phyloP scores from a whole-genome alignment of 2,113 vertebrate genomes.

The Mirounga angustirostris region DNA sequence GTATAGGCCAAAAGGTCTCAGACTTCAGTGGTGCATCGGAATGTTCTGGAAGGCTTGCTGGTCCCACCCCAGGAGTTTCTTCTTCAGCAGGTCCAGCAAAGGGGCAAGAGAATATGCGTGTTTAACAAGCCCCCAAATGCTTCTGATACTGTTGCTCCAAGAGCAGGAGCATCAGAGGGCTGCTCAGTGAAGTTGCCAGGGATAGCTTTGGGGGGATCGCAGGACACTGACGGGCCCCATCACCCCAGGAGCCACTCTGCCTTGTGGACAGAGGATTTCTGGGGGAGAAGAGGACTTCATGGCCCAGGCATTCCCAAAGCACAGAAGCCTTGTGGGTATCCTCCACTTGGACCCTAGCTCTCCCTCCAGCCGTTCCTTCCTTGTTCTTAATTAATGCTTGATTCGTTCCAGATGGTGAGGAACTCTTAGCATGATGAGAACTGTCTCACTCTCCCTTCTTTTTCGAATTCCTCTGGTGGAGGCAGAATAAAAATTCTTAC shows the following conservation, averaged over 20 bases:
- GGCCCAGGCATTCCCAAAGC: background rate
- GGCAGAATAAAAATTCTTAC: slow-evolving; percentile 11
- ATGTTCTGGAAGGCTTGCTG: too few relatives aligned
- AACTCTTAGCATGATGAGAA: background rate
- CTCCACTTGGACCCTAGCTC: too few relatives aligned
- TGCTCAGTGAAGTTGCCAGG: background rate
- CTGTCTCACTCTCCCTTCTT: background rate
- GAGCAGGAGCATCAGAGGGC: too few relatives aligned
- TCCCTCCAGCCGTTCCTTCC: background rate
- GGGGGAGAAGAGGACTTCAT: background rate
- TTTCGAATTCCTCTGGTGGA: background rate
- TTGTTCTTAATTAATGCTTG: slow-evolving; percentile 26
- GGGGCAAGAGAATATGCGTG: too few relatives aligned
- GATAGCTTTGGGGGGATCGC: background rate
- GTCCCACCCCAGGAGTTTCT: background rate
- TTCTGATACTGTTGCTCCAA: background rate
- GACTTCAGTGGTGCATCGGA: background rate
- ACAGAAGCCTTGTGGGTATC: rapidly evolving
- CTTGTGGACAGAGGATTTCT: background rate
- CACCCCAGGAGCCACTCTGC: background rate
- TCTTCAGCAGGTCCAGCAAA: background rate
- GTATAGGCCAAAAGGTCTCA: background rate
- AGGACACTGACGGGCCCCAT: too few relatives aligned
- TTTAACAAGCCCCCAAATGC: background rate
- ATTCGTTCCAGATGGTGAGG: slow-evolving; percentile 52